phyloP scores from a whole-genome alignment of 2,888 invertebrate species.

The Belgica antarctica region DNA sequence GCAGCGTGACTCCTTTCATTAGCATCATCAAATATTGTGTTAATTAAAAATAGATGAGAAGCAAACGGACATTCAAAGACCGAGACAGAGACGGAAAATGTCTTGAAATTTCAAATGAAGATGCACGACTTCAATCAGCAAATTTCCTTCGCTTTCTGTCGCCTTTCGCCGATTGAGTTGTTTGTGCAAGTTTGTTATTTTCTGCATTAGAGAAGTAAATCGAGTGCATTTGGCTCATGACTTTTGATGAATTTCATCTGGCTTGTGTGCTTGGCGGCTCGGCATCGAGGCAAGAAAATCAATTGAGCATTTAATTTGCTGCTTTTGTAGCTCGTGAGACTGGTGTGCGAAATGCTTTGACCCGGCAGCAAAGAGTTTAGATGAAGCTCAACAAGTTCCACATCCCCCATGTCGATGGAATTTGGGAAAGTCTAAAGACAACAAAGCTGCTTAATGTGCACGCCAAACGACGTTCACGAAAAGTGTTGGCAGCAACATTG shows the following conservation, averaged over 20 bases:
- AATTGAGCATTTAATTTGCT: slow-evolving; percentile 30
- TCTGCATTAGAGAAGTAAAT: slow-evolving; percentile 1
- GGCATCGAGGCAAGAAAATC: neutral
- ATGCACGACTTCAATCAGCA: slow-evolving; percentile 14
- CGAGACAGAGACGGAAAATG: neutral
- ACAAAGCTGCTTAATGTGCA: slow-evolving; percentile 11
- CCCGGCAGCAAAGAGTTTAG: neutral
- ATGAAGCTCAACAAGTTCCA: slow-evolving; percentile 9
- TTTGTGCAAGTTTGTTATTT: neutral
- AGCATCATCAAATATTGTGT: slow-evolving; percentile 25
- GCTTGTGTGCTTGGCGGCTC: slow-evolving; percentile 17
- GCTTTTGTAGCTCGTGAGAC: neutral
- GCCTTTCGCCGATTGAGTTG: neutral
- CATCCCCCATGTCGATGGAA: neutral
- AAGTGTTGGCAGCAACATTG: neutral
- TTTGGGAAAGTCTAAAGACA: neutral
- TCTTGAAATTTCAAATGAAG: slow-evolving; percentile 2
- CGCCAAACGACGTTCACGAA: neutral
- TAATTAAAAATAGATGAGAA: slow-evolving; percentile 26
- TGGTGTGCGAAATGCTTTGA: neutral
- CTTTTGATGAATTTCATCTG: neutral
- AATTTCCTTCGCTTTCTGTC: neutral
- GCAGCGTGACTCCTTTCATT: slow-evolving; percentile 26
- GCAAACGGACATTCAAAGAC: neutral
- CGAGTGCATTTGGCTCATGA: neutral